phyloP scores from a whole-genome alignment of 2,797 vertebrate species.

The Danio albolineatus region DNA sequence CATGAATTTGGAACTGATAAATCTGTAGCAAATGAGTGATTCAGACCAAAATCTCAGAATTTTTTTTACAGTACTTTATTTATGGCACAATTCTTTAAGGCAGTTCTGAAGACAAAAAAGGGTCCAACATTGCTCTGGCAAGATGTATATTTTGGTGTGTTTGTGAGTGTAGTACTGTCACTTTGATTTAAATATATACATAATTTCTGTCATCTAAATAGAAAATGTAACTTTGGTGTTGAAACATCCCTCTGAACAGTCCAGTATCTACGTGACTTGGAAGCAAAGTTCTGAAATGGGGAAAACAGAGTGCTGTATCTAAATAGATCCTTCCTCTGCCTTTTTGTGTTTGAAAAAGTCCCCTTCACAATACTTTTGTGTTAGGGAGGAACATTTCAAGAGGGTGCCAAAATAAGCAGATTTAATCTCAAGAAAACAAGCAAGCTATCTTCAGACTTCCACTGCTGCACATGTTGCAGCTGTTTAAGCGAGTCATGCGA shows the following conservation, averaged over 20 bases:
- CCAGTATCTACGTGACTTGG: constrained; percentile 32
- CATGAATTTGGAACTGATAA: too few relatives aligned
- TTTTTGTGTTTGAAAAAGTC: constrained; percentile 56
- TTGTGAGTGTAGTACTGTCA: too few relatives aligned
- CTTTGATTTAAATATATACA: not conserved
- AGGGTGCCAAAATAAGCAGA: constrained; percentile 71
- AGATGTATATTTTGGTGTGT: too few relatives aligned
- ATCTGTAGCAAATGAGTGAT: too few relatives aligned
- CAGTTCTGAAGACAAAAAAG: too few relatives aligned
- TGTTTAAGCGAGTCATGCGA: constrained; percentile 50
- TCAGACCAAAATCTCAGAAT: too few relatives aligned
- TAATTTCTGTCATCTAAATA: not conserved
- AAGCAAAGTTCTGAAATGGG: constrained; percentile 46
- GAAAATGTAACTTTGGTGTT: not conserved
- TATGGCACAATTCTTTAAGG: too few relatives aligned
- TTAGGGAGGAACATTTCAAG: constrained; percentile 54
- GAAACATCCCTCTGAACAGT: not conserved
- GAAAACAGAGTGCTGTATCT: constrained; percentile 46
- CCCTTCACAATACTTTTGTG: constrained; percentile 64
- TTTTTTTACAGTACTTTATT: too few relatives aligned
- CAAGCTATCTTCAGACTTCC: constrained; percentile 57
- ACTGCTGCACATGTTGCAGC: constrained; percentile 54
- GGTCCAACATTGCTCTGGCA: too few relatives aligned
- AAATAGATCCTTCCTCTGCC: constrained; percentile 52
- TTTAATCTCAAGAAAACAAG: constrained; percentile 72